Conservation (phyloP, 2,113 vertebrate genomes). For the Callionymus lyra region DNA sequence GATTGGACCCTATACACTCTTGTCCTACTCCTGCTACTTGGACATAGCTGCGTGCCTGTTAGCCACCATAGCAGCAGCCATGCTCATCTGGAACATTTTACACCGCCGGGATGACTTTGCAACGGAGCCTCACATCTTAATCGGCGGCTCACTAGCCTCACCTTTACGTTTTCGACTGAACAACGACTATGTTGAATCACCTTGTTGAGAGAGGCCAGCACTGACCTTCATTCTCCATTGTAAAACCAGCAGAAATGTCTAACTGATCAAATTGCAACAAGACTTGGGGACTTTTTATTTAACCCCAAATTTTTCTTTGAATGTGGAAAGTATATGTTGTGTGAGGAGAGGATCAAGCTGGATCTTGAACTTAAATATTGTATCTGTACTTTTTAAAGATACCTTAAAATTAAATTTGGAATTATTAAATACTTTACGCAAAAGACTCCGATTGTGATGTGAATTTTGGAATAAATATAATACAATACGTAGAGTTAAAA, state of each 20-base stretch:
- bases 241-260: too few species aligned
- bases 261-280: too few species aligned
- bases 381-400: constrained; percentile 41
- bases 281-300: too few species aligned
- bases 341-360: constrained; percentile 65
- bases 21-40: constrained; percentile 96
- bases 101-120: constrained; percentile 94
- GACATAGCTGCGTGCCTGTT: constrained; percentile 88
- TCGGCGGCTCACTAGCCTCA: constrained; percentile 78
- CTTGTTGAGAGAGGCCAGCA: too few species aligned
- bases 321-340: not conserved
- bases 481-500: constrained; percentile 38
- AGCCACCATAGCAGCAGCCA: constrained; percentile 86
- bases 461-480: constrained; percentile 18
- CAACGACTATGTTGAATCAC: constrained; percentile 95
- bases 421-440: constrained; percentile 12
- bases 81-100: constrained; percentile 96
- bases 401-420: constrained; percentile 28
- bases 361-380: constrained; percentile 64
- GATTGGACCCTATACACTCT: constrained; percentile 83
- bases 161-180: constrained; percentile 80
- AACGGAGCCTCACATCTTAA: constrained; percentile 82
- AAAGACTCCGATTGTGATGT: too few species aligned
- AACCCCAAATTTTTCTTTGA: too few species aligned
- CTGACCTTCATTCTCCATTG: too few species aligned